Evolutionary conservation across 2,113 vertebrate species (phyloP).

Genomic region (Dipodomys stephensi): DNA sequence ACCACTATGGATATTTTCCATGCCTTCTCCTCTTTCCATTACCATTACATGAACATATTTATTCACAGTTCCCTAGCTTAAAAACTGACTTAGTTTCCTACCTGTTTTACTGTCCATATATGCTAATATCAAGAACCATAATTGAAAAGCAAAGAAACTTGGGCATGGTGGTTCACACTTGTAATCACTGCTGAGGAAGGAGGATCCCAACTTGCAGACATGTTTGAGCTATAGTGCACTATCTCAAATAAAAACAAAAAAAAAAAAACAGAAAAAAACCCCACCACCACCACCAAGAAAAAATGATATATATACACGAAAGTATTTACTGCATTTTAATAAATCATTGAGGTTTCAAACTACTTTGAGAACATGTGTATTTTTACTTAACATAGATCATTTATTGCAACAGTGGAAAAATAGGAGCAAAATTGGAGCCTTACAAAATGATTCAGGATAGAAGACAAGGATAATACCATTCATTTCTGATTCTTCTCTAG

Average conservation of each 20-base stretch:
- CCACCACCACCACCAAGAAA: no score
- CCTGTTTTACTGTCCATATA: neutral
- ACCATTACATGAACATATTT: neutral
- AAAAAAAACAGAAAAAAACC: neutral
- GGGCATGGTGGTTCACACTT: neutral
- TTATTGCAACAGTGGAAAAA: slow-evolving; percentile 21
- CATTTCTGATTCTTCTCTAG: neutral
- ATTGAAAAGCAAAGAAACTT: neutral
- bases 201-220: neutral
- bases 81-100: neutral
- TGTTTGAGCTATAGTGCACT: neutral
- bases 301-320: no score
- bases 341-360: neutral
- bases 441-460: neutral
- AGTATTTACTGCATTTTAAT: neutral
- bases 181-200: neutral
- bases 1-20: neutral
- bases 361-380: neutral
- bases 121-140: neutral
- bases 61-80: neutral
- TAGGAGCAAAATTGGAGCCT: neutral
- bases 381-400: slow-evolving; percentile 14
- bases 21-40: neutral
- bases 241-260: neutral
- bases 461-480: neutral